Conservation (phyloP, 2,888 invertebrate genomes). For the Ophion obscuratus region DNA sequence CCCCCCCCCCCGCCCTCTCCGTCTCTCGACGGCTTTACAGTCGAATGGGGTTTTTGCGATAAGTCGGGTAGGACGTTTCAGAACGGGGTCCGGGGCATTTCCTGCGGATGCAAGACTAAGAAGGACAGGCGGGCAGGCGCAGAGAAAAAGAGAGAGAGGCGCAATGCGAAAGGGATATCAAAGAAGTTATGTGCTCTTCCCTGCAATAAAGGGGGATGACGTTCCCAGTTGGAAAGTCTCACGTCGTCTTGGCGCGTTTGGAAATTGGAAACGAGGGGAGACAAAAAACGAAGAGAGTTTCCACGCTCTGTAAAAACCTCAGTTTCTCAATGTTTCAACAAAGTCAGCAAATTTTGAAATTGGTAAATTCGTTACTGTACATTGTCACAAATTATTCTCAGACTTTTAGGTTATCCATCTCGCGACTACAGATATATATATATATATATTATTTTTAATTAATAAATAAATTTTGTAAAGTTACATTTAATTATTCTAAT, state of each 20-base stretch:
- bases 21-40: slow-evolving; percentile 10
- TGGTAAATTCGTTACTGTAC: too few relatives aligned
- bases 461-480: too few relatives aligned
- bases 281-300: too few relatives aligned
- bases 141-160: slow-evolving; percentile 10
- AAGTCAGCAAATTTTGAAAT: too few relatives aligned
- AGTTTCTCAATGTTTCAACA: not conserved
- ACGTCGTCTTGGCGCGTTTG: not conserved
- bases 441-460: too few relatives aligned
- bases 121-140: slow-evolving; percentile 12
- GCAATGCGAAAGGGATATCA: slow-evolving; percentile 47
- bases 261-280: slow-evolving; percentile 25
- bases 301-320: too few relatives aligned
- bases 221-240: not conserved
- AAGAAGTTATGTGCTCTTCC: slow-evolving; percentile 46
- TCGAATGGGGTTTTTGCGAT: slow-evolving; percentile 55
- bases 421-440: too few relatives aligned
- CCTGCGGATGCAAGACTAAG: slow-evolving; percentile 58
- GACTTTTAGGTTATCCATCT: too few relatives aligned
- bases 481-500: too few relatives aligned
- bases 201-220: not conserved
- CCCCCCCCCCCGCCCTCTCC: slow-evolving; percentile 26
- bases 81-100: slow-evolving; percentile 55
- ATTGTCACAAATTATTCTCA: too few relatives aligned
- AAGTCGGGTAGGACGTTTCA: slow-evolving; percentile 52